Base-by-base conservation (phyloP, 2,888 invertebrate species). In the Leucoma salicis region DNA sequence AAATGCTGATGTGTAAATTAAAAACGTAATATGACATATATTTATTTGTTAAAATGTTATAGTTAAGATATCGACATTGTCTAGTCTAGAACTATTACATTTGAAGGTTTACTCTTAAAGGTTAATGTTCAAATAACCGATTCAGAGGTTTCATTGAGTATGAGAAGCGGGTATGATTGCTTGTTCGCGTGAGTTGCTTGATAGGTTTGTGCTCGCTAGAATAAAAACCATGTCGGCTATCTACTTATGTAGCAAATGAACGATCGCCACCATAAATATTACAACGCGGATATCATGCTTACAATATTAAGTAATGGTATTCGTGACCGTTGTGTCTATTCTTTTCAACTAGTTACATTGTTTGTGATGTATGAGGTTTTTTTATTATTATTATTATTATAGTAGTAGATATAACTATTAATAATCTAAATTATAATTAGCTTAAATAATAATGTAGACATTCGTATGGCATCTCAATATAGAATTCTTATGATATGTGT, bases 131-230 rank as follows among this genome's bases (percentile, higher is more conserved):
- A 56, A 51, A 60, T 38, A 35, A 68, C 76, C 73, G 78, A 82
- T 84, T 82, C 72, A 74, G 72, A 78, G 79, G 81, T 78, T 78
- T 78, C 70, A 74, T 67, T 59, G 61, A 58, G 63, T 66, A 69
- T 74, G 69, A 70, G 72, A 70, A 74, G 70, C 65, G 57, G 67
- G 66, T 63, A 60, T 86, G 82, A 87, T 87, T 79, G 70, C 82
- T 46, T 39, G 78, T 78, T 87, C 74, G 87, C 87, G 86, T 86
- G 86, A 63, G 54, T 39, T 42, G 46, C 49, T 59, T 74, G 69
- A 75, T 82, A 77, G 77, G 77, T 78, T 67, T 68, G 64, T 74
- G 57, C 65, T 63, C 57, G 53, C 59, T 66, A 70, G 74, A 75
- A 76, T 64, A 63, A 68, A 67, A 68, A 69, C 56, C 38, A 58